phyloP scores from a whole-genome alignment of 2,113 vertebrate species.

The Chloropsis hardwickii region DNA sequence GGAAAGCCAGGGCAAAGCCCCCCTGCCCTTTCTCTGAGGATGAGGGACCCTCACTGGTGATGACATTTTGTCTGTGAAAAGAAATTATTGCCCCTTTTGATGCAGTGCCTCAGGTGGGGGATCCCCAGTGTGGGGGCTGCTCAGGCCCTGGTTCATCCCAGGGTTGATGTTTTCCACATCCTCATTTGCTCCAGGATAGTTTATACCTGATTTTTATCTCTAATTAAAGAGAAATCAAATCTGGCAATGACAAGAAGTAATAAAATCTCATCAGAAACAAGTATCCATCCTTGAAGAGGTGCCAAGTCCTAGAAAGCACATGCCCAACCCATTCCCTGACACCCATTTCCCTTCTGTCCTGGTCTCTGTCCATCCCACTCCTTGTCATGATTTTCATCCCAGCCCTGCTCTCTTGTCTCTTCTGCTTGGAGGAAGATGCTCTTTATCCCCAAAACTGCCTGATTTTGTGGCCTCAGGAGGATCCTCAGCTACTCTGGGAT shows the following conservation, averaged over 20 bases:
- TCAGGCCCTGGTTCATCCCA: neutral
- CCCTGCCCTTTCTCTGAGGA: neutral
- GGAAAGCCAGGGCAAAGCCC: neutral
- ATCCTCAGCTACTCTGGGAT: neutral
- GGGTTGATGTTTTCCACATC: neutral
- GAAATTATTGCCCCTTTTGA: neutral
- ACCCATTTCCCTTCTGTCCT: neutral
- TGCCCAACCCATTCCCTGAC: too few species aligned
- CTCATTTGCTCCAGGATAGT: neutral
- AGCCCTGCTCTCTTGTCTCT: neutral
- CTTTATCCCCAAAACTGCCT: neutral
- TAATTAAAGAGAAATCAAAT: constrained; percentile 50
- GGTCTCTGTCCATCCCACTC: neutral
- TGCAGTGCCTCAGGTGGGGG: accelerated
- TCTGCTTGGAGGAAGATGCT: neutral
- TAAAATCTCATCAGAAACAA: constrained; percentile 52
- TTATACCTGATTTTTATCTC: constrained; percentile 34
- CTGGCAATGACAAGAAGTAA: constrained; percentile 1
- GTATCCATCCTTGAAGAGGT: neutral
- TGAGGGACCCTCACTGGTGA: neutral
- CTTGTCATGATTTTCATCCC: neutral
- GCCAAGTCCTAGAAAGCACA: neutral
- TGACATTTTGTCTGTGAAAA: too few species aligned
- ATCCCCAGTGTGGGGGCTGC: accelerated
- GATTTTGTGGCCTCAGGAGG: neutral